A percentile compares a stretch with the other conserved stretches of the same genome.
Conservation (phyloP, 2,113 vertebrate genomes). For the Alouatta palliata region DNA sequence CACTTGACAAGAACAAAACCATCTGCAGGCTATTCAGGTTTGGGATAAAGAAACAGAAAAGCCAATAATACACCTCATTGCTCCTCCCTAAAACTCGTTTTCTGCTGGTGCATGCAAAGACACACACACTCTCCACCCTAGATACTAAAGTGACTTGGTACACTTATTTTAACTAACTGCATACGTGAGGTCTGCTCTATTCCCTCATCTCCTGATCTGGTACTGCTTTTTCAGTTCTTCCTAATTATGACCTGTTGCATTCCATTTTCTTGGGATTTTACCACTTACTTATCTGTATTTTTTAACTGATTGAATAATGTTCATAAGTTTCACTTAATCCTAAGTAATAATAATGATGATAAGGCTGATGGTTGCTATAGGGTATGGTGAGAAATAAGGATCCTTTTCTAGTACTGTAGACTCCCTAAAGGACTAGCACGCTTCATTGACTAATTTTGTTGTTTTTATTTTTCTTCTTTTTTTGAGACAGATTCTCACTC, state of each 20-base stretch:
- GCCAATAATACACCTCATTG: background rate
- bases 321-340: background rate
- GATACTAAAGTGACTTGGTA: background rate
- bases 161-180: background rate
- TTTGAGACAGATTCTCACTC: no score
- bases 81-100: background rate
- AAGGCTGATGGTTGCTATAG: background rate
- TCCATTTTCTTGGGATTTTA: background rate
- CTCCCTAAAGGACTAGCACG: background rate
- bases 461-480: no score
- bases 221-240: background rate
- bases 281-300: background rate
- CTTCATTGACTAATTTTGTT: background rate
- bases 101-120: background rate
- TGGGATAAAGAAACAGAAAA: background rate
- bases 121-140: background rate
- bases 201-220: background rate
- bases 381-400: background rate
- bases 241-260: background rate
- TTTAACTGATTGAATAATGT: background rate
- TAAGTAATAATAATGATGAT: background rate
- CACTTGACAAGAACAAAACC: background rate
- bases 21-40: background rate
- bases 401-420: background rate
- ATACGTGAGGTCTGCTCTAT: background rate